phyloP scores from a whole-genome alignment of 2,113 vertebrate genomes.

The Promerops cafer region DNA sequence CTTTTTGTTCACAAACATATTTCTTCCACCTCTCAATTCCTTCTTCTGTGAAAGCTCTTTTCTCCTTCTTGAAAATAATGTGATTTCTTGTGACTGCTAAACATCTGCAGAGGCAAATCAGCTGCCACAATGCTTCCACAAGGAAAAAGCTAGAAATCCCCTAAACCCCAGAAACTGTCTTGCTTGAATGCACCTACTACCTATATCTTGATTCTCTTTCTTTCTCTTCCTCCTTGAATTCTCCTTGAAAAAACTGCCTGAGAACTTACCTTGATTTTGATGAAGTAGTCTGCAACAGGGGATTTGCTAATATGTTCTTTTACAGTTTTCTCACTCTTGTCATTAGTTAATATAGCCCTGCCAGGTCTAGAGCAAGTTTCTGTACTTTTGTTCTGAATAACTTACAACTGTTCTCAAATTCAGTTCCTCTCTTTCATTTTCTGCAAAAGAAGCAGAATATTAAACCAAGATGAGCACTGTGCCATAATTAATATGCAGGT shows the following conservation, averaged over 20 bases:
- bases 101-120: conserved; percentile 14
- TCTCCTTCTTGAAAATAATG: neutral
- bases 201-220: neutral
- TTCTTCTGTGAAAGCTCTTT: neutral
- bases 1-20: neutral
- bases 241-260: conserved; percentile 5
- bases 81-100: conserved; percentile 32
- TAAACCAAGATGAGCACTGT: neutral
- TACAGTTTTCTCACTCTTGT: conserved; percentile 1
- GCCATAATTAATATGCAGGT: neutral
- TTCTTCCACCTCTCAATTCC: neutral
- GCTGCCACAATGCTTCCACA: neutral
- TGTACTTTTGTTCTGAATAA: conserved; percentile 33
- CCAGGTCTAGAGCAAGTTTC: conserved; percentile 16
- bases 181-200: neutral
- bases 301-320: conserved; percentile 46
- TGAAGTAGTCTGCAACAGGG: neutral
- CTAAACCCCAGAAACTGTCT: neutral
- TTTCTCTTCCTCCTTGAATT: neutral
- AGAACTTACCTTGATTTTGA: conserved; percentile 34
- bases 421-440: conserved; percentile 6
- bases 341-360: neutral
- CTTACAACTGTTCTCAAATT: neutral
- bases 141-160: neutral
- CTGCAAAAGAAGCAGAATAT: conserved; percentile 18